A percentile compares a stretch with the other conserved stretches of the same genome.
These are phyloP conservation scores for Paramormyrops kingsleyae DNA, from an alignment of 2,113 vertebrate species.

Conservation along the genomic window DNA sequence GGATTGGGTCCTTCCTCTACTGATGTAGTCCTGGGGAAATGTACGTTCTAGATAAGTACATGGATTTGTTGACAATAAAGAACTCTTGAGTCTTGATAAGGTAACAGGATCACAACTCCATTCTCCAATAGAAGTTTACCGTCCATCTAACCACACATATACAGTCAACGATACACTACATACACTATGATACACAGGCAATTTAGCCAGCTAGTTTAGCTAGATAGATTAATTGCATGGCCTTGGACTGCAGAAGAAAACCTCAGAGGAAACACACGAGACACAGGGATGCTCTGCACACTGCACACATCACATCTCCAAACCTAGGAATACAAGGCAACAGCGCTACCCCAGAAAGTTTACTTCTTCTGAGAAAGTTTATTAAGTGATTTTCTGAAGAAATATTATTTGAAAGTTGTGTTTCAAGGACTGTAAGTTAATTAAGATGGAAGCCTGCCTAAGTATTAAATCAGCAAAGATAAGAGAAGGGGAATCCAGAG, in stretches of 20 bases:
- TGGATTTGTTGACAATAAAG: not conserved
- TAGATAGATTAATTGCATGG: not conserved
- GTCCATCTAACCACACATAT: not conserved
- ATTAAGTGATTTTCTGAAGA: conserved; percentile 23
- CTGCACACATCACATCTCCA: not conserved
- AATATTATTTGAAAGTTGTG: conserved; percentile 12
- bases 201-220: not conserved
- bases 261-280: not conserved
- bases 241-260: not conserved
- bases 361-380: conserved; percentile 5
- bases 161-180: not conserved
- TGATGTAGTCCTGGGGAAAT: not conserved
- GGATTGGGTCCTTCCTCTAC: not conserved
- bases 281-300: not conserved
- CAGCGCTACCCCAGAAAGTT: not conserved
- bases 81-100: not conserved
- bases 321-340: not conserved
- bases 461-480: conserved; percentile 37
- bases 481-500: conserved; percentile 25
- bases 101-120: not conserved
- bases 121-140: not conserved
- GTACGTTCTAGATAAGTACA: not conserved
- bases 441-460: conserved; percentile 26
- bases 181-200: not conserved
- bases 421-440: conserved; percentile 31